These are phyloP conservation scores for Cylloceria caligata DNA, from an alignment of 2,888 invertebrate species.

Conservation along the genomic window DNA sequence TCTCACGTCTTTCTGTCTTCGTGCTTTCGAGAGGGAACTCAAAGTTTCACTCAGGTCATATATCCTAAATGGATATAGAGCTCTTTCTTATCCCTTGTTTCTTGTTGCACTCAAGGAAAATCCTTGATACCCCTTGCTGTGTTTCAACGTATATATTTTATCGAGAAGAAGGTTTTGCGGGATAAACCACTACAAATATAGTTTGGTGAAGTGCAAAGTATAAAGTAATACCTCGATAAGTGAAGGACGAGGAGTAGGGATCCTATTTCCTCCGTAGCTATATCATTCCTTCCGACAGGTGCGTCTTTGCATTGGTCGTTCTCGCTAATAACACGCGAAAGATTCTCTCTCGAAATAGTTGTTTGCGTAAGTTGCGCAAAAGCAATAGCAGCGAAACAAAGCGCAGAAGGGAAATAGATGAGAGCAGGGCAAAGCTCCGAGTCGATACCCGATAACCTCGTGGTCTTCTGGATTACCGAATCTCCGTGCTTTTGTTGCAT, in stretches of 20 bases:
- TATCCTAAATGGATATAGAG: slow-evolving; percentile 22
- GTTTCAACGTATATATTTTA: neutral
- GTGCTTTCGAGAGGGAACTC: slow-evolving; percentile 23
- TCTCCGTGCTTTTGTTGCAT: slow-evolving; percentile 2
- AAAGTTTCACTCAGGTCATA: slow-evolving; percentile 36
- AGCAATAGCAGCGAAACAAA: slow-evolving; percentile 4
- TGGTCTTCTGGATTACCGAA: slow-evolving; percentile 8
- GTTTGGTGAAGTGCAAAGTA: neutral
- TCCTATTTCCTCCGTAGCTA: neutral
- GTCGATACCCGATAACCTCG: slow-evolving; percentile 28
- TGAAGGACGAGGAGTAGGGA: neutral
- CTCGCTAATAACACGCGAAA: neutral
- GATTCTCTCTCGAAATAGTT: neutral
- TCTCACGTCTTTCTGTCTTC: slow-evolving; percentile 3
- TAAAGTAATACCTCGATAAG: neutral
- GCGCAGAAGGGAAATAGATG: neutral
- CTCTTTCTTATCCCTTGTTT: slow-evolving; percentile 1
- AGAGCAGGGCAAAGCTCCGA: neutral
- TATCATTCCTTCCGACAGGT: neutral
- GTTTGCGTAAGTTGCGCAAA: neutral
- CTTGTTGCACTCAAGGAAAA: slow-evolving; percentile 5
- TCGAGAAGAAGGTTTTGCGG: neutral
- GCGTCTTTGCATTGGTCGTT: neutral
- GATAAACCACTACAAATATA: neutral
- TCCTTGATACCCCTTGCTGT: neutral